Conservation (phyloP, 2,888 invertebrate species). For the Perizoma flavofasciatum region DNA sequence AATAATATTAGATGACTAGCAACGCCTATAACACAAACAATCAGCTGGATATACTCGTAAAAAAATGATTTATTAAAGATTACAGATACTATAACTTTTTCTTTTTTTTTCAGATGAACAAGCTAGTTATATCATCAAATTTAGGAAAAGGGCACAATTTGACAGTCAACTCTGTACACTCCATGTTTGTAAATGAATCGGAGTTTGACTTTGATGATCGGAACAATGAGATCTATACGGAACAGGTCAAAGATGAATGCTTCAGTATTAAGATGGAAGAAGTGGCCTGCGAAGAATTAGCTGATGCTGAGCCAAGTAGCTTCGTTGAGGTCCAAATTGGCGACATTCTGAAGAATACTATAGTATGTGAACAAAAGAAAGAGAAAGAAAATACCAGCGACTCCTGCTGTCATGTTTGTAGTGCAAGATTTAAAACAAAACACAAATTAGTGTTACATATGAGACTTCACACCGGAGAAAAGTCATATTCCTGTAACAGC, state of each 20-base stretch:
- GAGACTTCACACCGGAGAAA: slow-evolving; percentile 4
- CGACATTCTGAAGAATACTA: slow-evolving; percentile 8
- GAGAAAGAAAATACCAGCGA: background rate
- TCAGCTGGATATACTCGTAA: no score
- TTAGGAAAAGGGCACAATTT: slow-evolving; percentile 6
- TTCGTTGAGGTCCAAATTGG: slow-evolving; percentile 14
- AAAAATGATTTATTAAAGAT: no score
- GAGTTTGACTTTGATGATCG: slow-evolving; percentile 16
- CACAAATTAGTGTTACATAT: slow-evolving; percentile 11
- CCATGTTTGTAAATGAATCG: slow-evolving; percentile 6
- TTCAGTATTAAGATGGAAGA: slow-evolving; percentile 14
- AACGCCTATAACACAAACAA: no score
- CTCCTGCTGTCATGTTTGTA: slow-evolving; percentile 16
- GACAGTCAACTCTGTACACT: slow-evolving; percentile 4
- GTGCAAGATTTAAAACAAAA: slow-evolving; percentile 7
- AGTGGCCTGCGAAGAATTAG: background rate
- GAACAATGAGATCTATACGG: slow-evolving; percentile 1
- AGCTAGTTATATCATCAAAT: background rate
- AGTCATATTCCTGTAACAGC: slow-evolving; percentile 1
- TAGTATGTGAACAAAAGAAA: background rate
- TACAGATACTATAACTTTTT: background rate
- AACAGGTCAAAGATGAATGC: slow-evolving; percentile 12
- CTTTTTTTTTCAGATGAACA: slow-evolving; percentile 4
- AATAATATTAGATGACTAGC: no score
- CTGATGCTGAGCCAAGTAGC: background rate